These are phyloP conservation scores for Lapara coniferarum DNA, from an alignment of 2,888 invertebrate species.

Conservation along the genomic window DNA sequence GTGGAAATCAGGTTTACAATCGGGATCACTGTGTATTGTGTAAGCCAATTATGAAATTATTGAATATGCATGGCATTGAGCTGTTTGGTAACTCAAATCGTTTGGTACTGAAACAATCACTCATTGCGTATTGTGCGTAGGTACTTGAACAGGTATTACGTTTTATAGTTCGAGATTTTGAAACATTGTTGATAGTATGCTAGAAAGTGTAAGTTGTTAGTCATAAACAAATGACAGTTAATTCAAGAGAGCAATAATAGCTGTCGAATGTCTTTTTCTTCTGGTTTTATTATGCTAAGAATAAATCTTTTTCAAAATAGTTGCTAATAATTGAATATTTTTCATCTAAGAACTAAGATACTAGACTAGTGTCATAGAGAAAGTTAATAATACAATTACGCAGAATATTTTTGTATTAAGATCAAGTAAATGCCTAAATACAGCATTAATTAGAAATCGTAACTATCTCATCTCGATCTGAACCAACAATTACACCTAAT, in stretches of 20 bases:
- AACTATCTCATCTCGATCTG: not conserved
- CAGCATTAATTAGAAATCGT: not conserved
- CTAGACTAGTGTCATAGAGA: not conserved
- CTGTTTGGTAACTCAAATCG: constrained; percentile 1
- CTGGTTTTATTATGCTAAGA: too few relatives aligned
- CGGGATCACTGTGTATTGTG: constrained; percentile 24
- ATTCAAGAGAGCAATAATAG: too few relatives aligned
- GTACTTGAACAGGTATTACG: not conserved
- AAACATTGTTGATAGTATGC: not conserved
- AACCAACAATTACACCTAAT: not conserved
- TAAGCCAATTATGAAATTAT: constrained; percentile 27
- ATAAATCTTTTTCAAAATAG: not conserved
- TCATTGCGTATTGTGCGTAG: constrained; percentile 9
- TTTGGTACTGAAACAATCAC: not conserved
- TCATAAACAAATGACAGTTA: too few relatives aligned
- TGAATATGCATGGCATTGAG: constrained; percentile 20
- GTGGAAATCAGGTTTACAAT: constrained; percentile 4
- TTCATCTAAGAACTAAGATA: not conserved
- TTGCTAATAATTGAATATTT: not conserved
- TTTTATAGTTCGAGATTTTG: not conserved
- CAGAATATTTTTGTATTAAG: not conserved
- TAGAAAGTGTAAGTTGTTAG: not conserved
- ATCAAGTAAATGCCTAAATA: not conserved
- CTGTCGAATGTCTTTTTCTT: too few relatives aligned
- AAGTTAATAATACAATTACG: not conserved